A percentile compares a stretch with the other conserved stretches of the same genome.
These are phyloP conservation scores for Phocoena sinus DNA, from an alignment of 2,113 vertebrate genomes.

Conservation along the genomic window DNA sequence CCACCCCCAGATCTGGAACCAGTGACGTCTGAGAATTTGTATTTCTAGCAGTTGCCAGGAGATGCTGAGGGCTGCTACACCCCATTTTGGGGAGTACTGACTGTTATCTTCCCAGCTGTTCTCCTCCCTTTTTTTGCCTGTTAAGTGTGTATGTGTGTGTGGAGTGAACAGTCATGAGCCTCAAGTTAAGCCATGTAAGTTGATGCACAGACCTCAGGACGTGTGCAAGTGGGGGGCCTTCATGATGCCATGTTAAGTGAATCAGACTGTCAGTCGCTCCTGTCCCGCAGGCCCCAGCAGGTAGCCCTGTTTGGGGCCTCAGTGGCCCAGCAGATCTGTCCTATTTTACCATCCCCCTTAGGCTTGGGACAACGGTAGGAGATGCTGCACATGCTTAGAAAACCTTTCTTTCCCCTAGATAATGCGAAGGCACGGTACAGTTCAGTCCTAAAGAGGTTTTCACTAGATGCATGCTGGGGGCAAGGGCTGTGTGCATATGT, in stretches of 20 bases:
- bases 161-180: neutral
- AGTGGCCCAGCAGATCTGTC: neutral
- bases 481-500: neutral
- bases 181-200: neutral
- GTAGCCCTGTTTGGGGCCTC: neutral
- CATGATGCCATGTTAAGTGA: neutral
- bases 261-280: neutral
- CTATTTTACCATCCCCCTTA: neutral
- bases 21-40: neutral
- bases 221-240: neutral
- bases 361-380: neutral
- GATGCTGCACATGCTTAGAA: neutral
- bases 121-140: neutral
- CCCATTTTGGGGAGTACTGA: neutral
- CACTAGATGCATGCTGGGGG: neutral
- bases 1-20: neutral
- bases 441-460: neutral
- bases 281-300: neutral
- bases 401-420: neutral
- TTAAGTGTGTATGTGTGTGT: neutral
- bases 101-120: neutral
- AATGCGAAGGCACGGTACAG: neutral
- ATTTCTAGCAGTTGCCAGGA: neutral
- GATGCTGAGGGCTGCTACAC: neutral
- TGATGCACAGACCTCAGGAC: neutral